These are phyloP conservation scores for Drosophila ezoana DNA, from an alignment of 2,888 invertebrate species.

Conservation along the genomic window DNA sequence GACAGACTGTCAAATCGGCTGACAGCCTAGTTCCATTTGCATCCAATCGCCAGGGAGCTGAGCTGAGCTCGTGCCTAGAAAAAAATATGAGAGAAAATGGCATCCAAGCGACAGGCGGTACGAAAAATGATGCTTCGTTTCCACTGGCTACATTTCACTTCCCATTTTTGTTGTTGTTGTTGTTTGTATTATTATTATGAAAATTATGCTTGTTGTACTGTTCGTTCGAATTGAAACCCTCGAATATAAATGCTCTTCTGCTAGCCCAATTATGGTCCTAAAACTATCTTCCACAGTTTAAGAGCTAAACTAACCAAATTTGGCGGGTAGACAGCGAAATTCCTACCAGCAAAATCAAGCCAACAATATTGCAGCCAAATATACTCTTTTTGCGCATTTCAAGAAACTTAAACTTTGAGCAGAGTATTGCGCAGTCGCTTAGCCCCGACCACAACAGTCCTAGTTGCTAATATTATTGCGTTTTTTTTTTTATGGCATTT, in stretches of 20 bases:
- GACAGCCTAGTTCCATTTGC: slow-evolving; percentile 13
- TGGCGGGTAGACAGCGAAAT: too few relatives aligned
- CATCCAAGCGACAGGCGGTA: background rate
- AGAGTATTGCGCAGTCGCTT: background rate
- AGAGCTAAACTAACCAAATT: too few relatives aligned
- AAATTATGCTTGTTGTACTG: too few relatives aligned
- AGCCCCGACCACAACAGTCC: background rate
- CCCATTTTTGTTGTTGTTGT: background rate
- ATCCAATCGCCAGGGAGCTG: slow-evolving; percentile 13
- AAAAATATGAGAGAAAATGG: background rate
- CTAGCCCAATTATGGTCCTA: too few relatives aligned
- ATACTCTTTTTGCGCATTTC: too few relatives aligned
- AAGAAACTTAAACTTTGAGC: too few relatives aligned
- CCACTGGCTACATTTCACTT: slow-evolving; percentile 49
- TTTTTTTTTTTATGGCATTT: background rate
- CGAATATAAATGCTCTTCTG: too few relatives aligned
- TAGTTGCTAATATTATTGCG: background rate
- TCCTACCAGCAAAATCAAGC: too few relatives aligned
- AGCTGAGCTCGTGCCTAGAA: background rate
- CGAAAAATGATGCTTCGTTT: slow-evolving; percentile 49
- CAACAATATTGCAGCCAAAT: too few relatives aligned
- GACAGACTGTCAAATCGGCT: slow-evolving; percentile 20
- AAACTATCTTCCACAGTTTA: too few relatives aligned
- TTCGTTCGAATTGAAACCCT: too few relatives aligned
- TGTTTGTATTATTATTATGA: slow-evolving; percentile 22